Base-by-base conservation (phyloP, 2,888 invertebrate genomes). In the Lycia hirtaria region DNA sequence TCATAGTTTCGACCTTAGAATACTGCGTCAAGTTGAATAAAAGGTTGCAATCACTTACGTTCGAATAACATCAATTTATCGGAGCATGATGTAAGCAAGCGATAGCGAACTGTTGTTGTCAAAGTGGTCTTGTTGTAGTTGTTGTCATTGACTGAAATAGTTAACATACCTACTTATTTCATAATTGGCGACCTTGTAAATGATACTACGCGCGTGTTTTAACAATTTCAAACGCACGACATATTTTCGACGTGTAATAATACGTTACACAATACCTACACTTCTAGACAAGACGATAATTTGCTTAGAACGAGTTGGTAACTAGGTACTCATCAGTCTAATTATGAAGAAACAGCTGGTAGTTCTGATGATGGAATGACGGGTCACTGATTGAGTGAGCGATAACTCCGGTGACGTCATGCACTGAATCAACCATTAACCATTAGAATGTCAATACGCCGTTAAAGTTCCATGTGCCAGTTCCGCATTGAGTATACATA, bases 391-490 rank as follows among this genome's bases (percentile, higher is more conserved):
- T 56, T 67, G 66, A 69, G 74, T 74, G 72, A 75, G 68, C 73
- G 75, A 80, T 72, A 73, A 62, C 57, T 22, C 53, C 55, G 56
- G 61, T 80, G 79, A 79, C 76, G 80, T 67, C 68, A 65, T 68
- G 62, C 53, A 60, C 67, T 80, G 76, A 82, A 74, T 81, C 81
- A 82, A 75, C 69, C 62, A 74, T 81, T 80, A 83, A 74, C 69
- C 62, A 59, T 48, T 43, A 58, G 65, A 71, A 70, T 76, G 76
- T 76, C 75, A 73, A 75, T 79, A 76, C 57, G 65, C 67, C 63
- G 73, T 71, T 75, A 75, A 76, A 71, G 72, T 56, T 65, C 49
- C 52, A 28, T 30, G 75, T 80, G 48, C 15, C 28, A 60, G 75
- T 81, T 80, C 81, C 80, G 81, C 78, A 68, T 81, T 68, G 75